These are phyloP conservation scores for Ammodytes dubius DNA, from an alignment of 2,113 vertebrate species.

Conservation along the genomic window DNA sequence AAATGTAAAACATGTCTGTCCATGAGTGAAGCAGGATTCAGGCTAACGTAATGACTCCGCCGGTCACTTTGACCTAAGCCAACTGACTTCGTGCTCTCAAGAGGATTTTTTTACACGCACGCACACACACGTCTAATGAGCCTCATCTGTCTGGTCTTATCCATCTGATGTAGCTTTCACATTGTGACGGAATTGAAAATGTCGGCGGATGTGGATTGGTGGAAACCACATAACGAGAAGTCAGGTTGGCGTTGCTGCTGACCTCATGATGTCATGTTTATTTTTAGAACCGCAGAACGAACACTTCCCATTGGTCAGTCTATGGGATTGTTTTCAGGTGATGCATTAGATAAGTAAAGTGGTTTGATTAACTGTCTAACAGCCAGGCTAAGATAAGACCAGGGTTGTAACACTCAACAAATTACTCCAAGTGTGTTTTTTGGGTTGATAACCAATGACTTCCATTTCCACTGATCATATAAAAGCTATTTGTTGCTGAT, in stretches of 20 bases:
- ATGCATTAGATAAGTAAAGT: constrained; percentile 45
- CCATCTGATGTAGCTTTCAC: constrained; percentile 5
- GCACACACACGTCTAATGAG: background rate
- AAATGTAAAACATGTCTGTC: constrained; percentile 24
- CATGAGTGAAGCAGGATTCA: background rate
- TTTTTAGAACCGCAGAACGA: constrained; percentile 36
- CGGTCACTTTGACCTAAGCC: background rate
- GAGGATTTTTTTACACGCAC: background rate
- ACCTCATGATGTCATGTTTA: constrained; percentile 44
- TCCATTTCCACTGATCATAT: constrained; percentile 29
- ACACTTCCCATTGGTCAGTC: constrained; percentile 10
- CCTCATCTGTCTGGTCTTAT: constrained; percentile 7
- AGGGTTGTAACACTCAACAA: constrained; percentile 14
- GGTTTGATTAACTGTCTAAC: constrained; percentile 63
- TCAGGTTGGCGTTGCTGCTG: background rate
- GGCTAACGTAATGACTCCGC: background rate
- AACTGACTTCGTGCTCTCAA: constrained; percentile 7
- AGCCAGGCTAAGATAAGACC: constrained; percentile 57
- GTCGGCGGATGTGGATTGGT: background rate
- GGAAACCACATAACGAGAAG: background rate
- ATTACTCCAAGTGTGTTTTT: constrained; percentile 31
- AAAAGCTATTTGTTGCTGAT: constrained; percentile 18
- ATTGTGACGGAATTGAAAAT: background rate
- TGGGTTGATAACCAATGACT: constrained; percentile 43
- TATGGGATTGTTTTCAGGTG: constrained; percentile 8